Evolutionary conservation across 2,797 vertebrate genomes (phyloP).

Genomic region (Nyctalus aviator): DNA sequence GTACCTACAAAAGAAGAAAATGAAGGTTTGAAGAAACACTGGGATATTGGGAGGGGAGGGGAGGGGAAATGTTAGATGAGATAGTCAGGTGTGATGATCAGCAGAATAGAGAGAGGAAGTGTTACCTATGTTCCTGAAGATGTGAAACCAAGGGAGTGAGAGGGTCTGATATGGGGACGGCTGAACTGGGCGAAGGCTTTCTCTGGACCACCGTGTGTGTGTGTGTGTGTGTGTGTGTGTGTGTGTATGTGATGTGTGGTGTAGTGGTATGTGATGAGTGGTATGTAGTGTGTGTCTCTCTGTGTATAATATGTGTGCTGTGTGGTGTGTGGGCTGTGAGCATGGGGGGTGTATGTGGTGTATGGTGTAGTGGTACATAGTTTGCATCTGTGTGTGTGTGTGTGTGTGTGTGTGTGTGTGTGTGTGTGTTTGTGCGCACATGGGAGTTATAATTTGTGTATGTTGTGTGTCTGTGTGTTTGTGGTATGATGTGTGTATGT

Average conservation of each 20-base stretch:
- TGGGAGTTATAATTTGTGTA: neutral
- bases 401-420: neutral
- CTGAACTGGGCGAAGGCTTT: neutral
- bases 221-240: neutral
- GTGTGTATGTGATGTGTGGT: neutral
- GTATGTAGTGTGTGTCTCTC: neutral
- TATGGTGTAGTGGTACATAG: neutral
- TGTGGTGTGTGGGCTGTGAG: neutral
- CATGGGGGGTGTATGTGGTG: neutral
- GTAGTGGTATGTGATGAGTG: neutral
- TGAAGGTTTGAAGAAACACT: neutral
- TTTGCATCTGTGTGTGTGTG: neutral
- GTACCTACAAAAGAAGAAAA: neutral
- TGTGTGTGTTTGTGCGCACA: too few species aligned
- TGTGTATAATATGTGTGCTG: too few species aligned
- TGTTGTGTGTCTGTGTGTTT: neutral
- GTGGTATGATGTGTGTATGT: neutral
- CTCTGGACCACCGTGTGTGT: neutral
- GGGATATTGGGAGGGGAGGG: neutral
- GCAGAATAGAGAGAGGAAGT: neutral
- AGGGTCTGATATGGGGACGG: neutral
- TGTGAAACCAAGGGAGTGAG: neutral
- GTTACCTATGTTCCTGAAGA: neutral
- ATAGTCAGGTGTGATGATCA: too few species aligned
- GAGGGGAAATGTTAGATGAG: neutral